Evolutionary conservation across 53 echinoderm and acorn worm species (phyloP).

Genomic region (Astropecten irregularis): DNA sequence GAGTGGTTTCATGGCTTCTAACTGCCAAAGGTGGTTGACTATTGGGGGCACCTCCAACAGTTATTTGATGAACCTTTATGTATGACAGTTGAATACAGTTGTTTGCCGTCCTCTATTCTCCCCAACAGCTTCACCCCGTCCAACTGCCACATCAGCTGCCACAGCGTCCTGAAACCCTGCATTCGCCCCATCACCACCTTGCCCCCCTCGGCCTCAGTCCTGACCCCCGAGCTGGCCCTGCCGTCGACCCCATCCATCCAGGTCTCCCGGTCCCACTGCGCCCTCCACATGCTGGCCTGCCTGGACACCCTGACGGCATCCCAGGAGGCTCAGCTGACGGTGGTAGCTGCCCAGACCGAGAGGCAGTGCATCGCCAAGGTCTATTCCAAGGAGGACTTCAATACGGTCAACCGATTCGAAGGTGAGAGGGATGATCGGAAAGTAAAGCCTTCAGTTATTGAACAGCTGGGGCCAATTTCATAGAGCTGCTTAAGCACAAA

Average conservation of each 20-base stretch:
- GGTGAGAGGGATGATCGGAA: too few relatives aligned
- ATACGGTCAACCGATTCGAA: constrained; percentile 89
- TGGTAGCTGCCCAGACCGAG: constrained; percentile 66
- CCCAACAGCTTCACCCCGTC: constrained; percentile 72
- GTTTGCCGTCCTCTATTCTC: too few relatives aligned
- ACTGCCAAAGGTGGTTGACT: too few relatives aligned
- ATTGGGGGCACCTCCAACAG: too few relatives aligned
- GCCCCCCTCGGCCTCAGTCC: constrained; percentile 67
- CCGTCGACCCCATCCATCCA: constrained; percentile 70
- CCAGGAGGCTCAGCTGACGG: constrained; percentile 76
- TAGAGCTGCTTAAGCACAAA: too few relatives aligned
- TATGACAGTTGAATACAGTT: too few relatives aligned
- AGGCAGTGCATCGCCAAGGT: constrained; percentile 66
- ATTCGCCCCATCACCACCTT: constrained; percentile 52
- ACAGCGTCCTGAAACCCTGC: constrained; percentile 67
- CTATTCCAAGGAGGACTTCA: constrained; percentile 90
- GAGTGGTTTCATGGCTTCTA: too few relatives aligned
- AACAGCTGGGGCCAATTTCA: too few relatives aligned
- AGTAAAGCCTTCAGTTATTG: background rate
- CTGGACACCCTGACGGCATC: constrained; percentile 82
- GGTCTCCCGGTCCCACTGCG: constrained; percentile 82
- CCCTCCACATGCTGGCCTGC: constrained; percentile 85
- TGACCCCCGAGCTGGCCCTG: constrained; percentile 86
- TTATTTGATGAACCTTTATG: too few relatives aligned
- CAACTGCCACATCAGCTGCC: constrained; percentile 66